Evolutionary conservation across 2,888 invertebrate genomes (phyloP).

Genomic region (Ypsolopha scabrella): DNA sequence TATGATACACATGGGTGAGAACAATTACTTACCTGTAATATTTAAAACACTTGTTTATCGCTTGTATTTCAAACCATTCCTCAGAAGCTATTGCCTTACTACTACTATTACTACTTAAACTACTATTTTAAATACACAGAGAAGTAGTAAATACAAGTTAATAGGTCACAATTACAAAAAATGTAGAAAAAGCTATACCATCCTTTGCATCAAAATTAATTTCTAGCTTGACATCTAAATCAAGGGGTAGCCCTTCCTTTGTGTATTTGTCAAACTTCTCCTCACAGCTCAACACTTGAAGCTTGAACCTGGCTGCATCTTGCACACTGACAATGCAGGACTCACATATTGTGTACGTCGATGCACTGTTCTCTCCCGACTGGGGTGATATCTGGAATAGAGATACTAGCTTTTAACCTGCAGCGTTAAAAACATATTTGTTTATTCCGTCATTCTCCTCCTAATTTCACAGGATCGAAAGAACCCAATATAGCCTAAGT

Average conservation of each 20-base stretch:
- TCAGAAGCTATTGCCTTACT: no score
- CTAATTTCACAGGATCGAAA: no score
- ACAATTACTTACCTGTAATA: no score
- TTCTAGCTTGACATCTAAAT: neutral
- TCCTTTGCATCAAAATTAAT: neutral
- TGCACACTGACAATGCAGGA: constrained; percentile 28
- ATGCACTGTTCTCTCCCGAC: constrained; percentile 7
- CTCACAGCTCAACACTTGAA: constrained; percentile 40
- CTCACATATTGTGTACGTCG: constrained; percentile 33
- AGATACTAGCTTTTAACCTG: neutral
- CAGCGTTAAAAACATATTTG: neutral
- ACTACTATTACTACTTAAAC: no score
- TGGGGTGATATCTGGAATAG: constrained; percentile 24
- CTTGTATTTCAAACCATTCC: no score
- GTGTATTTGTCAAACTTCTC: constrained; percentile 22
- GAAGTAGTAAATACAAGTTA: neutral
- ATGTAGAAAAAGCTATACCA: neutral
- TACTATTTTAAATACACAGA: neutral
- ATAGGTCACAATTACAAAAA: neutral
- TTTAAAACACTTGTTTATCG: no score
- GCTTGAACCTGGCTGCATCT: constrained; percentile 32
- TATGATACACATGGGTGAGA: no score
- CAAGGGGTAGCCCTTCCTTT: constrained; percentile 1
- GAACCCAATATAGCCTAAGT: no score
- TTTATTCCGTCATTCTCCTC: no score